Base-by-base conservation (phyloP, 2,797 vertebrate genomes). In the Sylvilagus floridanus region DNA sequence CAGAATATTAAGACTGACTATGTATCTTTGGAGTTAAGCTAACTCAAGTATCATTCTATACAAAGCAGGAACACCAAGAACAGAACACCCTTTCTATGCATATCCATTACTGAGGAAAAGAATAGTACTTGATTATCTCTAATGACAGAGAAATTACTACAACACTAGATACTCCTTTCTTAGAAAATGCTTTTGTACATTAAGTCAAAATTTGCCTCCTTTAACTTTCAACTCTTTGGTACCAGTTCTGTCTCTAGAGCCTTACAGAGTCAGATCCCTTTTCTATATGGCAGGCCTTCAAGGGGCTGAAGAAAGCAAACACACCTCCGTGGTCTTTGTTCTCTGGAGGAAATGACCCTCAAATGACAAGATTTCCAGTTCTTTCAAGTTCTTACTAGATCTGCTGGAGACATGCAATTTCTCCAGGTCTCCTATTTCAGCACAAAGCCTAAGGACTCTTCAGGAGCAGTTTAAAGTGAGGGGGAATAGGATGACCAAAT, bases 231-330 rank as follows among this genome's bases (percentile, higher is more conserved):
- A 75, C 26, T 88, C 57, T 84, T 1, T 92, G 37, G 65, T 84
- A 22, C 52, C 17, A 93, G 16, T 76, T 87, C n/a, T 82, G 47
- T 13, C 30, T 19, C 30, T 62, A 3, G 5, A 83, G 22, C 26
- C 30, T 69, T 2, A 7, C 21, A 88, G 92, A 75, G 22, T 78
- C 66, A 82, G 50, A 84, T 42, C 5, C 28, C 52, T 78, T 22
- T 88, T 84, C 76, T 63, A 86, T 32, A 57, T 3, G 28, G n/a
- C 11, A 96, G 60, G 42, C 17, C 69, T 91, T 91, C 65, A 92
- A 75, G 76, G 30, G 94, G 50, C n/a, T 94, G 60, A 94, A 90
- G 73, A 88, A 63, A 93, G 75, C 24, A 88, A 66, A 63, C 52
- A 52, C 13, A n/a, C 87, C 37, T 91, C 62, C 26, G 30, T 30